Percentiles rank a stretch among this genome's conserved stretches.
phyloP scores from a whole-genome alignment of 2,113 vertebrate genomes.

The Sigmodon hispidus region DNA sequence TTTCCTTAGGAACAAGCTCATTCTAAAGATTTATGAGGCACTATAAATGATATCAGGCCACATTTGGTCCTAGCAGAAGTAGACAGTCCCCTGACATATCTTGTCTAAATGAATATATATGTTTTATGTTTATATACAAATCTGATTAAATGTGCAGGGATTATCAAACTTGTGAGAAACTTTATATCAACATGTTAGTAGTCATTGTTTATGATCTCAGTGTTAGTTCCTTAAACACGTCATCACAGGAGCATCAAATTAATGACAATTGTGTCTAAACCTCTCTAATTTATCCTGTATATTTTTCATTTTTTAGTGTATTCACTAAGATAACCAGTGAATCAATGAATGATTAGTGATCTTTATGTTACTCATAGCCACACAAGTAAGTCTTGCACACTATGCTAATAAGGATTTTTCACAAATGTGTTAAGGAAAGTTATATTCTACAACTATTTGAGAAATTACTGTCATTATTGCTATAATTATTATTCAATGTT shows the following conservation, averaged over 20 bases:
- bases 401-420: neutral
- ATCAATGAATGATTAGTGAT: neutral
- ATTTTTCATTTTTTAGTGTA: neutral
- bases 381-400: neutral
- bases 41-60: neutral
- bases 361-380: neutral
- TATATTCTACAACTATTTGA: neutral
- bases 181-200: neutral
- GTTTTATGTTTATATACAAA: neutral
- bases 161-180: neutral
- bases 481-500: neutral
- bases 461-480: neutral
- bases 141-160: neutral
- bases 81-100: neutral
- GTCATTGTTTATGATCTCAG: neutral
- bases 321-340: neutral
- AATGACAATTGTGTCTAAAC: neutral
- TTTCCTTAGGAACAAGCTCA: constrained; percentile 39
- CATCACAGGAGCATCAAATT: neutral
- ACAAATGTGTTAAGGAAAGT: neutral
- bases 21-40: constrained; percentile 22
- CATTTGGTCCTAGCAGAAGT: neutral
- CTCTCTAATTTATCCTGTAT: neutral
- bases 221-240: neutral
- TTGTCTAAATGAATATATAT: neutral